These are phyloP conservation scores for Columba guinea DNA, from an alignment of 2,797 vertebrate genomes.

Conservation along the genomic window DNA sequence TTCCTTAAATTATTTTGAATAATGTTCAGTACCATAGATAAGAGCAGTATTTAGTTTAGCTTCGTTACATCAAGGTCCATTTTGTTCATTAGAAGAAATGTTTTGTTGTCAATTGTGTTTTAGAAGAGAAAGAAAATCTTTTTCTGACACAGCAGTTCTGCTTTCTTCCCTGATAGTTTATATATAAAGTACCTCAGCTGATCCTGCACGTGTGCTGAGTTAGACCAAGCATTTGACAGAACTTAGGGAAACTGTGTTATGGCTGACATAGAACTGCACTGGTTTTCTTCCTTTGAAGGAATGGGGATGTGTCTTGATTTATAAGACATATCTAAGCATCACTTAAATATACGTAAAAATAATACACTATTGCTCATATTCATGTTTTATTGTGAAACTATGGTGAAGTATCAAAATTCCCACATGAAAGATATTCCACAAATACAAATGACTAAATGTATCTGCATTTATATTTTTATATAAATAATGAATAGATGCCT, in stretches of 20 bases:
- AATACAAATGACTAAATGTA: not conserved
- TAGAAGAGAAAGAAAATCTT: not conserved
- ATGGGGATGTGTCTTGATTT: not conserved
- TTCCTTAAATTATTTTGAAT: not conserved
- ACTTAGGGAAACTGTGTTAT: not conserved
- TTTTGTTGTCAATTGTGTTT: not conserved
- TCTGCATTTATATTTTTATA: not conserved
- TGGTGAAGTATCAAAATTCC: not conserved
- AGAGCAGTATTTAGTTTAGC: not conserved
- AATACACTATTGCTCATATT: not conserved
- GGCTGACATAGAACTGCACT: not conserved
- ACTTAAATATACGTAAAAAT: not conserved
- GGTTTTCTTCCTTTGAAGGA: not conserved
- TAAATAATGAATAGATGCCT: not conserved
- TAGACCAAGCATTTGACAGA: not conserved
- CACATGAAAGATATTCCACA: not conserved
- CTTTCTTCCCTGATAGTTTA: not conserved
- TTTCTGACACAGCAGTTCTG: not conserved
- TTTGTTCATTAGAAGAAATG: not conserved
- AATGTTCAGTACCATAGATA: not conserved
- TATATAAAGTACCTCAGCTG: not conserved
- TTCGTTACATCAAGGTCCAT: not conserved
- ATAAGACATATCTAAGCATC: not conserved
- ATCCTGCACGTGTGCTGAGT: accelerated
- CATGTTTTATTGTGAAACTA: not conserved